Evolutionary conservation across 2,113 vertebrate genomes (phyloP), one percentile per base, ranked within the genome.

Genomic region (Callipepla squamata): DNA sequence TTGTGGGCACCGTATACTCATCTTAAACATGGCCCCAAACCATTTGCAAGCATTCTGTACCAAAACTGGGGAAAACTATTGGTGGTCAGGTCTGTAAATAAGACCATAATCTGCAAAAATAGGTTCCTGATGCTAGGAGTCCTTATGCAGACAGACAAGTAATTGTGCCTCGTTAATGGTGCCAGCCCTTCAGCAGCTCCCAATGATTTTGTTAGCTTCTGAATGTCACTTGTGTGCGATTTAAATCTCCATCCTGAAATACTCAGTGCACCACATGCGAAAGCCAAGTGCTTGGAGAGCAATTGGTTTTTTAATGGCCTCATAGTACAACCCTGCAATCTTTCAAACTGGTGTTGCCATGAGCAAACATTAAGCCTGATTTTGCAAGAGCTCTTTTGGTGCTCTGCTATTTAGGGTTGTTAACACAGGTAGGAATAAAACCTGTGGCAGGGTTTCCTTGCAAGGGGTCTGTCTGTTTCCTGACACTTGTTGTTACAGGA

Each of bases 1-100:
- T n/a, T 3, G 0, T 0, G 6, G 13, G 9, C 4, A 18, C 9
- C 9, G 2, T 2, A 0, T 4, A 4, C 20, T 73, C 59, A 20
- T 32, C 55, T 74, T 44, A 63, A 66, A 47, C 9, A 0, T 19
- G 45, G 70, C 77, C 67, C 19, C 1, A 2, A 42, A 50, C 51
- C 61, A 18, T 28, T 48, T 36, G 91, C 17, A 85, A 68, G 57
- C 10, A 2, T 7, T 12, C 45, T 42, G 0, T 25, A 10, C 57
- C 77, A 47, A 67, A 89, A 67, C 3, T 75, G 53, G 38, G 58
- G 63, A 34, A 47, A 76, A 32, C 68, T 67, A 2, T 91, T 68
- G 72, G 80, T 22, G 48, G 63, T 45, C 51, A 14, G 36, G 26
- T 51, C 50, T 40, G 62, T 47, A 75, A 70, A 51, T 62, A 70